Conservation (phyloP, 1,140 invertebrate genomes). For the Orchestia grillus region DNA sequence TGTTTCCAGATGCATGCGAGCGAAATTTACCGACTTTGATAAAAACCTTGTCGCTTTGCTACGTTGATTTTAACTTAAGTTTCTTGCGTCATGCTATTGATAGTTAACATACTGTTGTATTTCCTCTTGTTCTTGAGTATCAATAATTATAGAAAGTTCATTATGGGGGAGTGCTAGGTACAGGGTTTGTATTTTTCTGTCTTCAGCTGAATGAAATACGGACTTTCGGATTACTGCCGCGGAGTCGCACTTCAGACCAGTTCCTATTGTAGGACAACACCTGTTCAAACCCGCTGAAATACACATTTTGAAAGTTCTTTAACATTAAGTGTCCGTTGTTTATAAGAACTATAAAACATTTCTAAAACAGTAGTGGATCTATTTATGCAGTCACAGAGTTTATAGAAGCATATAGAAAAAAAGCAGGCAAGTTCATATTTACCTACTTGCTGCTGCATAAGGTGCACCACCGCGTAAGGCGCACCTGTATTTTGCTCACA, state of each 20-base stretch:
- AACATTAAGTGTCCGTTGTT: neutral
- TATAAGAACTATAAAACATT: neutral
- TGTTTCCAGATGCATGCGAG: neutral
- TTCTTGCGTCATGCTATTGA: neutral
- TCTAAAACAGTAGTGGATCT: neutral
- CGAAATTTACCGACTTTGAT: neutral
- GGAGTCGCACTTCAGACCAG: neutral
- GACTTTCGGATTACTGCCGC: neutral
- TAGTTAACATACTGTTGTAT: neutral
- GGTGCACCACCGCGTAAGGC: no score
- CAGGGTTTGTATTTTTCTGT: neutral
- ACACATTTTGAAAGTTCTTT: neutral
- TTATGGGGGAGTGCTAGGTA: neutral
- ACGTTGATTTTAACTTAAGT: neutral
- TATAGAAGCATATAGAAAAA: neutral
- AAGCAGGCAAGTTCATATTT: no score
- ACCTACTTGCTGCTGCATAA: no score
- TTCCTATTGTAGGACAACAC: neutral
- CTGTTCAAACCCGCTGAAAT: neutral
- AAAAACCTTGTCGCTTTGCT: neutral
- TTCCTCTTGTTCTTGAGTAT: neutral
- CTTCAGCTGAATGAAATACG: neutral
- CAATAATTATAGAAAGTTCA: neutral
- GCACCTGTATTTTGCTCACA: no score
- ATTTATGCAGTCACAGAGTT: neutral